Conservation (phyloP, 2,797 vertebrate genomes). For the Euphonia xanthogaster region DNA sequence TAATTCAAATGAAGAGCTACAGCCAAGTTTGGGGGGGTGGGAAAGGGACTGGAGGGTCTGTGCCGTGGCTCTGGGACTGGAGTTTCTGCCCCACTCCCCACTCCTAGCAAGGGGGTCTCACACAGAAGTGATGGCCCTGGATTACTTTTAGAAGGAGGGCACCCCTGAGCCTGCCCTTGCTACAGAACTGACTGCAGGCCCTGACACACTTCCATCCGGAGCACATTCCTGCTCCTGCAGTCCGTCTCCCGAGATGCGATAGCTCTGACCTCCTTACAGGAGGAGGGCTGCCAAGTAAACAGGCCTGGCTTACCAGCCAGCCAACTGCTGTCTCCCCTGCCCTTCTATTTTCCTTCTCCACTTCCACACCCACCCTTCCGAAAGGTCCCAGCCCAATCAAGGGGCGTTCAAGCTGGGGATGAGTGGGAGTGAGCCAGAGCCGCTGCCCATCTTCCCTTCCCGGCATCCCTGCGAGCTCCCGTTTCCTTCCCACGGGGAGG, state of each 20-base stretch:
- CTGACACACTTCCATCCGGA: neutral
- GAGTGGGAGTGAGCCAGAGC: neutral
- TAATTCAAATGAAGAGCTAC: neutral
- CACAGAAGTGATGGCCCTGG: neutral
- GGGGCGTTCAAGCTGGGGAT: accelerated
- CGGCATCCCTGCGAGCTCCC: accelerated
- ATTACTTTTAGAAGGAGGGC: neutral
- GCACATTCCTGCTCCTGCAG: neutral
- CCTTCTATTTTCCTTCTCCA: neutral
- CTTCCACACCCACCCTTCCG: neutral
- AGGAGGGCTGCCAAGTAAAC: conserved; percentile 17
- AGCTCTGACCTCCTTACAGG: conserved; percentile 20
- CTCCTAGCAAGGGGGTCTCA: neutral
- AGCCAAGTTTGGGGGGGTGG: neutral
- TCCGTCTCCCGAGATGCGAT: neutral
- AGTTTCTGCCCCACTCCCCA: neutral
- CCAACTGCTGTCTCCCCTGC: neutral
- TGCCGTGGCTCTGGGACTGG: accelerated
- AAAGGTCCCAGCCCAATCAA: neutral
- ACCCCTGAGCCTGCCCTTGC: neutral
- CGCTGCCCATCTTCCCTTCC: neutral
- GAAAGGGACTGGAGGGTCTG: neutral
- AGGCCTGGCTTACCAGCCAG: neutral
- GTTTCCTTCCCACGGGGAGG: neutral
- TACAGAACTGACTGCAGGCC: neutral